A percentile compares a stretch with the other conserved stretches of the same genome.
Conservation (phyloP, 2,888 invertebrate species). For the Agrotis clavis region DNA sequence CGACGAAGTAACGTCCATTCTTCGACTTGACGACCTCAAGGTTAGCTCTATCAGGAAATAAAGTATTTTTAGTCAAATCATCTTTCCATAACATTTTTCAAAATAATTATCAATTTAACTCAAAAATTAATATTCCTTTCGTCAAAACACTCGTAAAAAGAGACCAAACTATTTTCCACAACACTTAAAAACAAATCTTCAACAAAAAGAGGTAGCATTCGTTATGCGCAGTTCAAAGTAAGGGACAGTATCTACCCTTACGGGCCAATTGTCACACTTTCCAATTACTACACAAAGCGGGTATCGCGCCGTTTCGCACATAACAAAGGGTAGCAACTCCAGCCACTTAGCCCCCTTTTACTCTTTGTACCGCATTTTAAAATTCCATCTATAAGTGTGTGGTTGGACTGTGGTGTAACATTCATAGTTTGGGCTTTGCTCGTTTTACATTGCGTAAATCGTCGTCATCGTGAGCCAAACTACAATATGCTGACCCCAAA, state of each 20-base stretch:
- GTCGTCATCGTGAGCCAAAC: no score
- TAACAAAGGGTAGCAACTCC: constrained; percentile 81
- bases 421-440: background rate
- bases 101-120: background rate
- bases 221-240: constrained; percentile 72
- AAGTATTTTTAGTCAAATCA: no score
- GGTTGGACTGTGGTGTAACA: constrained; percentile 60
- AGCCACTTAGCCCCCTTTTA: constrained; percentile 81
- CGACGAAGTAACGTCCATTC: no score
- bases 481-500: no score
- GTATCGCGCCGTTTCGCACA: constrained; percentile 75
- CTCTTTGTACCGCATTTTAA: constrained; percentile 79
- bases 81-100: no score
- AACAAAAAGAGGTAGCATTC: constrained; percentile 55
- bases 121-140: background rate
- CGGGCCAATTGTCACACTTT: constrained; percentile 80
- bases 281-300: constrained; percentile 80
- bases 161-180: constrained; percentile 40
- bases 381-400: constrained; percentile 68
- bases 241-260: constrained; percentile 75
- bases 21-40: no score
- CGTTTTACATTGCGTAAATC: no score
- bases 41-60: no score
- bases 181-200: constrained; percentile 51
- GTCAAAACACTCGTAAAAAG: constrained; percentile 15